Evolutionary conservation across 2,888 invertebrate species (phyloP).

Genomic region (Thyatira batis): DNA sequence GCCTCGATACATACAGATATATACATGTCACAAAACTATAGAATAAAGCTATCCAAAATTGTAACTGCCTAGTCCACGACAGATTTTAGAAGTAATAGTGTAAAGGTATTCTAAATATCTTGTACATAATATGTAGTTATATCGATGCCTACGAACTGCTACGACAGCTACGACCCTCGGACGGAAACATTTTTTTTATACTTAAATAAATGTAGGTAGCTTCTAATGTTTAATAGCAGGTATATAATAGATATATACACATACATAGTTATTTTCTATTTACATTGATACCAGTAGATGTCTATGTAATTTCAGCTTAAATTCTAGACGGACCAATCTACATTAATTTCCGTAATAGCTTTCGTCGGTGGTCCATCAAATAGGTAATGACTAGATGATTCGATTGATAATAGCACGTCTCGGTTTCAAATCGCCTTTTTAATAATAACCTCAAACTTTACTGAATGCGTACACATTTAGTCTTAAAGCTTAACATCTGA

Average conservation of each 20-base stretch:
- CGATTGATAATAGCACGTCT: conserved; percentile 55
- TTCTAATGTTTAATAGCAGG: neutral
- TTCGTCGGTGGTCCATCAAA: conserved; percentile 54
- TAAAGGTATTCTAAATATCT: no score
- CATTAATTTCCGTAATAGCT: conserved; percentile 58
- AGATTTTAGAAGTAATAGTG: no score
- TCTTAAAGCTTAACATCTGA: conserved; percentile 63
- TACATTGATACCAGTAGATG: conserved; percentile 3
- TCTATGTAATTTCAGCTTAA: conserved; percentile 20
- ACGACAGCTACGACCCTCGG: neutral
- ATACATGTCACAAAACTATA: neutral
- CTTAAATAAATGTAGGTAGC: no score
- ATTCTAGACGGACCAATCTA: conserved; percentile 23
- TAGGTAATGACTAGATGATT: conserved; percentile 52
- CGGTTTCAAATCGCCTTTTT: conserved; percentile 54
- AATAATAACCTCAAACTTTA: conserved; percentile 52
- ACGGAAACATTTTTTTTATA: no score
- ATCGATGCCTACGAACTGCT: neutral
- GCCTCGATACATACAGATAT: conserved; percentile 15
- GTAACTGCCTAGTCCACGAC: neutral
- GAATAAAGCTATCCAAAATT: neutral
- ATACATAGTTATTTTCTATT: neutral
- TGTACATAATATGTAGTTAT: no score
- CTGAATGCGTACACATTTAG: conserved; percentile 37
- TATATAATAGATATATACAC: neutral